Base-by-base conservation (phyloP, 2,888 invertebrate genomes). In the Cartodere bifasciata region DNA sequence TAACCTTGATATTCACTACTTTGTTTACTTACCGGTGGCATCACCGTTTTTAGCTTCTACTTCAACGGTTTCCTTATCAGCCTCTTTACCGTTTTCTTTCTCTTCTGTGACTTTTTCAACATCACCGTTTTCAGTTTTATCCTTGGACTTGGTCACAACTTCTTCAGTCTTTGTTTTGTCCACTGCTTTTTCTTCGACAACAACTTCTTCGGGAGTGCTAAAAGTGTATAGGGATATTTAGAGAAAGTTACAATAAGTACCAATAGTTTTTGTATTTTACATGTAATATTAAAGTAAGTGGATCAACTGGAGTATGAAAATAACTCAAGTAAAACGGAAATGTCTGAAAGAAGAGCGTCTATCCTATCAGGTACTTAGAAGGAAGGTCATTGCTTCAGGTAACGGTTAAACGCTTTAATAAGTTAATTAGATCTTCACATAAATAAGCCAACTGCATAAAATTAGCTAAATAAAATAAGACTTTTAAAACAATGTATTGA, bases 21-120 rank as follows among this genome's bases (percentile, higher is more conserved):
- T 31, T 9, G 12, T 7, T 13, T 22, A 28, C 11, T 28, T 35
- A 62, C 62, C 63, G 53, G 58, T 58, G 28, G 58, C 55, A 45
- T 62, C 59, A 28, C 61, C 62, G 30, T 60, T 60, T 27, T 60
- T 56, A 2, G 56, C 53, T 10, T 47, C 40, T 38, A 62, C 61
- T 34, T 62, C 62, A 6, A 37, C 42, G 7, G 15, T 25, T n/a
- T 45, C 37, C 38, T 62, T 60, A 32, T 62, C 62, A 4, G 36
- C 29, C 16, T 44, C 45, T 1, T 58, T 54, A 17, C 62, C 62
- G 42, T 63, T 64, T 42, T 63, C 64, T 47, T 58, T 61, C 55
- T 34, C 34, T 6, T 56, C 56, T 24, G 60, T 47, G 38, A 56
- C 56, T 22, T 60, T 56, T 30, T 59, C 57, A 17, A 56, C 56